These are phyloP conservation scores for Syngnathus typhle DNA, from an alignment of 2,113 vertebrate species.

Conservation along the genomic window DNA sequence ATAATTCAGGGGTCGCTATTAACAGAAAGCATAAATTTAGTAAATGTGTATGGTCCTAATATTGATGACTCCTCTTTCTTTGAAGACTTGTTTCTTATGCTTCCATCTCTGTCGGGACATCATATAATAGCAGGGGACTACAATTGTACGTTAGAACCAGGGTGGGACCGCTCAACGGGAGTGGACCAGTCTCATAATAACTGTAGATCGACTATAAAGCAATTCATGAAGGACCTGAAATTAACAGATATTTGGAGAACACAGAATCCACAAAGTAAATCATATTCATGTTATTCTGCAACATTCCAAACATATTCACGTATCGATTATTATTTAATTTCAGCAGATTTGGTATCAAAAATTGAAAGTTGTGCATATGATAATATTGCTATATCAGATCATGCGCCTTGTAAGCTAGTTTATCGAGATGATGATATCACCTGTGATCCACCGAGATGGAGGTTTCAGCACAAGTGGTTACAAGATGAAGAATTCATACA, in stretches of 20 bases:
- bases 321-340: neutral
- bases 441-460: neutral
- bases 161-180: neutral
- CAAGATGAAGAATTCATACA: neutral
- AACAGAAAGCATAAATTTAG: too few species aligned
- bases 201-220: neutral
- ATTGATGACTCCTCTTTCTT: too few species aligned
- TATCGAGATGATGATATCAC: neutral
- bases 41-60: too few species aligned
- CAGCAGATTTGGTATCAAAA: neutral
- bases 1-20: too few species aligned
- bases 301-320: neutral
- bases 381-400: neutral
- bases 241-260: neutral
- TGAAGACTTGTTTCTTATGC: too few species aligned
- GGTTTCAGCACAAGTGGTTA: conserved; percentile 4
- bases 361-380: neutral
- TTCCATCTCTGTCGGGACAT: too few species aligned
- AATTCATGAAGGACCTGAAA: neutral
- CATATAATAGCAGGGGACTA: too few species aligned
- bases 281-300: neutral
- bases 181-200: neutral
- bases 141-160: neutral
- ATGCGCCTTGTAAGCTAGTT: neutral
- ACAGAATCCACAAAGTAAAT: neutral